Conservation (phyloP, 2,113 vertebrate genomes). For the Nannospalax galili region DNA sequence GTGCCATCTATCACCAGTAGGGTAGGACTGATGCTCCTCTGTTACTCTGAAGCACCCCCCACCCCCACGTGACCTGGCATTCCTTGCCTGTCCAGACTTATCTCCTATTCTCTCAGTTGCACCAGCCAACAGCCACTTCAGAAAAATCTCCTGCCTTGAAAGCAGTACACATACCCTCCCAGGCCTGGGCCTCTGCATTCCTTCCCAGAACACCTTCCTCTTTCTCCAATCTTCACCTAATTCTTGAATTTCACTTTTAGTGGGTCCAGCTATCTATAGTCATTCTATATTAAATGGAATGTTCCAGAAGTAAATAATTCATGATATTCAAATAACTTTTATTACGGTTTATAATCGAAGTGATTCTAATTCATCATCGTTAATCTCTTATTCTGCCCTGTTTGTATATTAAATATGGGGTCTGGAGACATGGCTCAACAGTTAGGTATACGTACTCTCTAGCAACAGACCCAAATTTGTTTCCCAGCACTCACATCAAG, state of each 20-base stretch:
- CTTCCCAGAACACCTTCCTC: neutral
- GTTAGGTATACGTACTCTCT: neutral
- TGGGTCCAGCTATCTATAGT: neutral
- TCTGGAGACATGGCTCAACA: neutral
- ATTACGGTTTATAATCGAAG: no score
- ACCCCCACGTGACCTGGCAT: no score
- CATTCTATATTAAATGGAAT: no score
- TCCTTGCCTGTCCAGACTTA: neutral
- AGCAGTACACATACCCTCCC: neutral
- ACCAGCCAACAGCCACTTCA: rapidly evolving
- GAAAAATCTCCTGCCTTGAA: no score
- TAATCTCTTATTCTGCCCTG: neutral
- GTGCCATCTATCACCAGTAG: rapidly evolving
- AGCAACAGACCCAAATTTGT: neutral
- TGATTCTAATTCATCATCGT: neutral
- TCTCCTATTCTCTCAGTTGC: rapidly evolving
- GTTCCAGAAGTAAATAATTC: neutral
- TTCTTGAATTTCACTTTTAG: neutral
- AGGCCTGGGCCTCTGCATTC: neutral
- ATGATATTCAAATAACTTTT: neutral
- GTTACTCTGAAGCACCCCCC: neutral
- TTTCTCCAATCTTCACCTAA: neutral
- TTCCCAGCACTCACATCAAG: neutral
- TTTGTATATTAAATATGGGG: neutral
- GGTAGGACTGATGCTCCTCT: neutral